These are phyloP conservation scores for Drosophila robusta DNA, from an alignment of 2,888 invertebrate genomes.

Conservation along the genomic window DNA sequence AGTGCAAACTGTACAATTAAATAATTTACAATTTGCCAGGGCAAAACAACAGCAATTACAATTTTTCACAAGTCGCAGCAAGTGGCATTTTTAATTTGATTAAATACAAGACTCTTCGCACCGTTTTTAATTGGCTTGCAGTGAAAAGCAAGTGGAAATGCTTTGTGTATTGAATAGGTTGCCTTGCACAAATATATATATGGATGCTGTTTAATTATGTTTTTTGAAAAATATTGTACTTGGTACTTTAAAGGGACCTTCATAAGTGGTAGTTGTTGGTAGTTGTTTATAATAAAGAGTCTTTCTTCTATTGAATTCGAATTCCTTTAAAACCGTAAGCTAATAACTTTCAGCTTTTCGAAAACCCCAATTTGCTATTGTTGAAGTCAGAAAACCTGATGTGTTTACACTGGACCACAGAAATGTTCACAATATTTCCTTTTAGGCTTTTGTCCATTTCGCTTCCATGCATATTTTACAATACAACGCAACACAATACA, in stretches of 20 bases:
- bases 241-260: background rate
- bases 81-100: conserved; percentile 73
- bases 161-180: no score
- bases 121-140: conserved; percentile 8
- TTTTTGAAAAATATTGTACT: background rate
- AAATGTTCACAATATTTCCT: conserved; percentile 31
- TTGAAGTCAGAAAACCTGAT: conserved; percentile 1
- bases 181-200: no score
- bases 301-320: background rate
- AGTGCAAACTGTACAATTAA: conserved; percentile 67
- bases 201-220: no score
- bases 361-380: conserved; percentile 24
- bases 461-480: conserved; percentile 55
- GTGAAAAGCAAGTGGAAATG: background rate
- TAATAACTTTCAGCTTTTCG: conserved; percentile 9
- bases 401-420: conserved; percentile 25
- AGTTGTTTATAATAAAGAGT: background rate
- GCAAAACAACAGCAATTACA: conserved; percentile 36
- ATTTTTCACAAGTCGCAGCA: conserved; percentile 59
- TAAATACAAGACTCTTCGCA: conserved; percentile 48
- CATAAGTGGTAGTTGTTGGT: no score
- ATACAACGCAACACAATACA: conserved; percentile 11
- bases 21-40: conserved; percentile 68
- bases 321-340: conserved; percentile 1
- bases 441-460: conserved; percentile 33